These are phyloP conservation scores for Lordiphosa mommai DNA, from an alignment of 1,140 invertebrate species.

Conservation along the genomic window DNA sequence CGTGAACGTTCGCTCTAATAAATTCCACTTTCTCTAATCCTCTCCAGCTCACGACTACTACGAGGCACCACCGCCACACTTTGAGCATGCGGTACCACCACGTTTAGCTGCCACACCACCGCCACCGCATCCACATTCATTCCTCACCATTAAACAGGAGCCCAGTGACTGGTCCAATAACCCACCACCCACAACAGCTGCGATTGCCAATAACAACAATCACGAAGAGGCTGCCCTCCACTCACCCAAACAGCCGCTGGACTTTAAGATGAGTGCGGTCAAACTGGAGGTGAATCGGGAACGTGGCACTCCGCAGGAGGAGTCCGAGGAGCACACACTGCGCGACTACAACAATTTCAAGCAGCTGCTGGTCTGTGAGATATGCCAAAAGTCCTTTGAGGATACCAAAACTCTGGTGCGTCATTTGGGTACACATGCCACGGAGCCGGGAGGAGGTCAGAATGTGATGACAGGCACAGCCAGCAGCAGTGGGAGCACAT, in stretches of 20 bases:
- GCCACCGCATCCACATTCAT: conserved; percentile 72
- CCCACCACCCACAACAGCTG: conserved; percentile 21
- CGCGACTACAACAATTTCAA: conserved; percentile 69
- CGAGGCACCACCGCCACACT: conserved; percentile 44
- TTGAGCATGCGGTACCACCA: conserved; percentile 52
- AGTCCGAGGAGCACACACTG: conserved; percentile 58
- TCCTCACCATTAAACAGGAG: conserved; percentile 81
- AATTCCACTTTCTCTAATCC: background rate
- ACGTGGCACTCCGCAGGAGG: conserved; percentile 31
- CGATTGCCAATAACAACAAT: conserved; percentile 48
- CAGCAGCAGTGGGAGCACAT: conserved; percentile 38
- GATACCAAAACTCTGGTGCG: conserved; percentile 89
- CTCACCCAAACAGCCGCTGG: conserved; percentile 67
- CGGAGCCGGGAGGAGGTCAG: conserved; percentile 62
- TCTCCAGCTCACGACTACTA: conserved; percentile 53
- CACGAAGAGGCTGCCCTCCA: conserved; percentile 28
- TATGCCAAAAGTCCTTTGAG: conserved; percentile 90
- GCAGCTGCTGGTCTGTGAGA: conserved; percentile 88
- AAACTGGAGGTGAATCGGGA: conserved; percentile 58
- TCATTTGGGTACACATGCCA: conserved; percentile 86
- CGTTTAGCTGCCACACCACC: conserved; percentile 25
- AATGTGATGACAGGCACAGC: conserved; percentile 17
- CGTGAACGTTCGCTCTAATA: no score
- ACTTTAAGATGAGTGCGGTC: conserved; percentile 66
- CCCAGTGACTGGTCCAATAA: conserved; percentile 81